A percentile compares a stretch with the other conserved stretches of the same genome.
Conservation (phyloP, 1,140 invertebrate genomes). For the Agrilus planipennis region DNA sequence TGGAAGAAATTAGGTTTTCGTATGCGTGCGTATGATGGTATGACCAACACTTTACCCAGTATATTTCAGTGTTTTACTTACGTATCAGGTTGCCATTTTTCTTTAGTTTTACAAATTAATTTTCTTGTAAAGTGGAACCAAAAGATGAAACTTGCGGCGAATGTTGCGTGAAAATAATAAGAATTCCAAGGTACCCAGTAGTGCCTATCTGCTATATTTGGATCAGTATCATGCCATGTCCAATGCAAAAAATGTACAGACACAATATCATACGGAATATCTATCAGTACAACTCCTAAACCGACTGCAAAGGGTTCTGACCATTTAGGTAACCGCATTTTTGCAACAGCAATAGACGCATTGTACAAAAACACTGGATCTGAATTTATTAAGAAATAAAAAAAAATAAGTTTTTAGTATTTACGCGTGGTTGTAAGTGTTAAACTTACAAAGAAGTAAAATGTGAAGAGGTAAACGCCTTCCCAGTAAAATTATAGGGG, state of each 20-base stretch:
- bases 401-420: background rate
- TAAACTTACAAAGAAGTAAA: constrained; percentile 53
- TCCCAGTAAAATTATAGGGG: constrained; percentile 56
- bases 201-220: constrained; percentile 64
- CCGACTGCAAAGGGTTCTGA: constrained; percentile 65
- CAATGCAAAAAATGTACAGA: constrained; percentile 70
- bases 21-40: background rate
- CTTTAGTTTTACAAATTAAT: constrained; percentile 38
- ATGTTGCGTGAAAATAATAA: constrained; percentile 70
- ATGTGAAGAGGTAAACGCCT: constrained; percentile 57
- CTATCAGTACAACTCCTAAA: constrained; percentile 57
- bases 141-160: constrained; percentile 58
- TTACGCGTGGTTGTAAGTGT: background rate
- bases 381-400: too few relatives aligned
- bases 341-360: constrained; percentile 50
- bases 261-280: constrained; percentile 72
- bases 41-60: background rate
- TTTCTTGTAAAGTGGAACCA: constrained; percentile 49
- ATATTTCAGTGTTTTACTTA: constrained; percentile 21
- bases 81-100: constrained; percentile 40
- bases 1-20: constrained; percentile 7
- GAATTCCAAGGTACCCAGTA: constrained; percentile 71
- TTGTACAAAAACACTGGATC: constrained; percentile 68
- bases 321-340: constrained; percentile 50
- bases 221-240: constrained; percentile 80